Conservation (phyloP, 64 coral and sea anemone genomes). For the Acropora tenuis region DNA sequence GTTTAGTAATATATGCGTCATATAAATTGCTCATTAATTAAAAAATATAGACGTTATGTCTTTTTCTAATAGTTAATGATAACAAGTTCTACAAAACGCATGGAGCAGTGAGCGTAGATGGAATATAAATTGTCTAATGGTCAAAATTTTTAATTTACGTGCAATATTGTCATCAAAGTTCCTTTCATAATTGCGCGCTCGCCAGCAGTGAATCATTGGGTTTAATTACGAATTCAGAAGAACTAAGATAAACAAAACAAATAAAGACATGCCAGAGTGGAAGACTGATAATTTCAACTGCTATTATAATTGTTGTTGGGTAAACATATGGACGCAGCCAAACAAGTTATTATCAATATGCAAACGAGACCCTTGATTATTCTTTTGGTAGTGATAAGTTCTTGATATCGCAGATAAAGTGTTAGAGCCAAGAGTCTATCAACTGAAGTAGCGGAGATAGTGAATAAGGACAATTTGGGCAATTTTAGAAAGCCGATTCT, state of each 20-base stretch:
- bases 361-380: background rate
- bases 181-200: conserved; percentile 15
- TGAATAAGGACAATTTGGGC: too few species aligned
- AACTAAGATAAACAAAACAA: background rate
- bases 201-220: conserved; percentile 6
- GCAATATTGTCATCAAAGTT: background rate
- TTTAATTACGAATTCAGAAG: conserved; percentile 36
- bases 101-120: too few species aligned
- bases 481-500: too few species aligned
- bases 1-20: too few species aligned
- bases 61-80: too few species aligned
- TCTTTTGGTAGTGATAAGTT: conserved; percentile 17
- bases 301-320: background rate
- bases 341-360: background rate
- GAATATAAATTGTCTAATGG: too few species aligned
- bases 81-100: too few species aligned
- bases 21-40: too few species aligned
- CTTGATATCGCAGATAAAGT: conserved; percentile 39
- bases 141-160: background rate
- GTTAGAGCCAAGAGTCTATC: conserved; percentile 33
- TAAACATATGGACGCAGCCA: background rate
- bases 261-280: conserved; percentile 5
- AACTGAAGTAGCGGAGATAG: background rate
- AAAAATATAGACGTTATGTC: too few species aligned
- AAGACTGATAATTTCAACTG: background rate